These are phyloP conservation scores for Drosophila kanapiae DNA, from an alignment of 1,140 invertebrate genomes.

Conservation along the genomic window DNA sequence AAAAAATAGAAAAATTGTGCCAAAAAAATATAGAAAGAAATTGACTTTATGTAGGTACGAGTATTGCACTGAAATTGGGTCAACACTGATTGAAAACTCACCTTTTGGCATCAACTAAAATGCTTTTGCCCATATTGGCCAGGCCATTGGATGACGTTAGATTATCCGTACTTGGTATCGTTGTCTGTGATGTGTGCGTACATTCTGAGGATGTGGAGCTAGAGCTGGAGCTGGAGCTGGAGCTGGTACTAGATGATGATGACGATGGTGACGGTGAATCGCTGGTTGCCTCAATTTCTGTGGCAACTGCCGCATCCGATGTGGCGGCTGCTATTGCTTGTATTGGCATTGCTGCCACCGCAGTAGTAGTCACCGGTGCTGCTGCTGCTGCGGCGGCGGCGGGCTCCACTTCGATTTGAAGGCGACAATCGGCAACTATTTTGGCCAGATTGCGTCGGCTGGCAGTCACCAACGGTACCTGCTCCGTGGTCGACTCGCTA, in stretches of 20 bases:
- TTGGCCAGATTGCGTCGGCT: constrained; percentile 74
- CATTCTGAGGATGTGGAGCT: constrained; percentile 71
- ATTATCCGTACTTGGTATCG: constrained; percentile 81
- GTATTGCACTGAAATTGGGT: constrained; percentile 29
- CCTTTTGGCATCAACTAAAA: constrained; percentile 81
- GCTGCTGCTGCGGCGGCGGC: constrained; percentile 25
- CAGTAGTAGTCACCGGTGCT: constrained; percentile 22
- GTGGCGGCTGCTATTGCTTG: constrained; percentile 32
- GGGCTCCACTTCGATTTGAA: constrained; percentile 70
- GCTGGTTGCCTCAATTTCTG: constrained; percentile 42
- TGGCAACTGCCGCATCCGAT: constrained; percentile 25
- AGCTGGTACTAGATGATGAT: constrained; percentile 48
- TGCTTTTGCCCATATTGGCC: constrained; percentile 74
- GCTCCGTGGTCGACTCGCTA: constrained; percentile 50
- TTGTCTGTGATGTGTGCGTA: constrained; percentile 78
- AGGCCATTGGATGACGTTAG: constrained; percentile 64
- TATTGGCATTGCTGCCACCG: constrained; percentile 29
- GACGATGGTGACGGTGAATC: constrained; percentile 43
- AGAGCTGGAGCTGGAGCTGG: constrained; percentile 40
- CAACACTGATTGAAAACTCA: constrained; percentile 56
- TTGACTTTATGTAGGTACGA: constrained; percentile 14
- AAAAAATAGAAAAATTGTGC: constrained; percentile 1
- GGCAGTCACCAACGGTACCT: constrained; percentile 74
- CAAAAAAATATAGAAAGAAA: constrained; percentile 4
- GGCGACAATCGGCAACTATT: constrained; percentile 78